These are phyloP conservation scores for Plectropomus leopardus DNA, from an alignment of 2,113 vertebrate species.

Conservation along the genomic window DNA sequence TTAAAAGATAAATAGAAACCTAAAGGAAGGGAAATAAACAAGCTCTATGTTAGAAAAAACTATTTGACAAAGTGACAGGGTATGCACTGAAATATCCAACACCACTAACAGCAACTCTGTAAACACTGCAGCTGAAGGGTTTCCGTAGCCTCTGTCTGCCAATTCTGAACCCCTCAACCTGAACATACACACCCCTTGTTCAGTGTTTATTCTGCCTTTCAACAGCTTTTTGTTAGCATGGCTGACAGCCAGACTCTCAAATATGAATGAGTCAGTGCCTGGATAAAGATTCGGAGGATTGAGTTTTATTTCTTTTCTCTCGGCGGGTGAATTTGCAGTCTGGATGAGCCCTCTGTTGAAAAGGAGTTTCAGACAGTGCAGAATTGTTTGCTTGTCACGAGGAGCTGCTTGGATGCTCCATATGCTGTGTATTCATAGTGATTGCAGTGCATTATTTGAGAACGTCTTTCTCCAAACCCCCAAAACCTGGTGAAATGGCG, in stretches of 20 bases:
- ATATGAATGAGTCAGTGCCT: slow-evolving; percentile 71
- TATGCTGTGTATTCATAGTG: slow-evolving; percentile 46
- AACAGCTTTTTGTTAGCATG: slow-evolving; percentile 66
- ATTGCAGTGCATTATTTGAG: slow-evolving; percentile 54
- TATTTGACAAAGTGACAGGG: slow-evolving; percentile 13
- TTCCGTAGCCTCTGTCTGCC: slow-evolving; percentile 42
- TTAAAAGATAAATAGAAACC: slow-evolving; percentile 10
- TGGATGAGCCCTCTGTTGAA: slow-evolving; percentile 65
- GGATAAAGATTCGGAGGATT: slow-evolving; percentile 62
- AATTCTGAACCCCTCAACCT: slow-evolving; percentile 62
- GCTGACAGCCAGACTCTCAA: slow-evolving; percentile 63
- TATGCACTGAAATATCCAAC: slow-evolving; percentile 18
- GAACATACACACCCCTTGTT: slow-evolving; percentile 42
- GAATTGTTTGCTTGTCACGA: slow-evolving; percentile 57
- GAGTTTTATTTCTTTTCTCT: slow-evolving; percentile 61
- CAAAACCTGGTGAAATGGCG: slow-evolving; percentile 14
- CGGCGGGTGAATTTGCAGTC: slow-evolving; percentile 56
- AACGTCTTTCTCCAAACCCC: slow-evolving; percentile 31
- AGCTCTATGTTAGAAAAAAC: slow-evolving; percentile 36
- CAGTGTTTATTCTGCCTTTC: slow-evolving; percentile 63
- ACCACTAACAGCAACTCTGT: slow-evolving; percentile 7
- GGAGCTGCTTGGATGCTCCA: slow-evolving; percentile 40
- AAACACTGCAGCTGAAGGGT: slow-evolving; percentile 32
- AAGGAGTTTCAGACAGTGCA: slow-evolving; percentile 43
- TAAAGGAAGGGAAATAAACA: slow-evolving; percentile 17